A percentile compares a stretch with the other conserved stretches of the same genome.
These are phyloP conservation scores for Protosalanx chinensis DNA, from an alignment of 2,797 vertebrate species.

Conservation along the genomic window DNA sequence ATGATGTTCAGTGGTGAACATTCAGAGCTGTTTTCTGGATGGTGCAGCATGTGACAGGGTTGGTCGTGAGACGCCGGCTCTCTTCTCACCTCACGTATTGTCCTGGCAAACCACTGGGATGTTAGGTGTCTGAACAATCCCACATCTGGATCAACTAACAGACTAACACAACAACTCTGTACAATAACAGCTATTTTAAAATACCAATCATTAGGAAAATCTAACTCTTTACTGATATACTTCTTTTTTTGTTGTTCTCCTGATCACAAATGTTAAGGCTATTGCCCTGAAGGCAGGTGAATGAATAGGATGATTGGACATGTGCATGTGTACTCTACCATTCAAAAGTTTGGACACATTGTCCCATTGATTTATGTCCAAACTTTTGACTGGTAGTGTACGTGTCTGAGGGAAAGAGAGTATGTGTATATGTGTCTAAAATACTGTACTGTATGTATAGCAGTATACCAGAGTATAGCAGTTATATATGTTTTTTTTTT, in stretches of 20 bases:
- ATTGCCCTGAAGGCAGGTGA: neutral
- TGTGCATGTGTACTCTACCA: neutral
- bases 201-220: constrained; percentile 6
- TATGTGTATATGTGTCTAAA: constrained; percentile 23
- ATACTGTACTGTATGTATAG: constrained; percentile 13
- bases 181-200: no score
- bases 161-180: constrained; percentile 13
- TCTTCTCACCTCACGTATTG: neutral
- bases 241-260: no score
- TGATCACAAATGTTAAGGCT: neutral
- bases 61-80: neutral
- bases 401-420: constrained; percentile 11
- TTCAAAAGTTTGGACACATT: no score
- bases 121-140: neutral
- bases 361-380: no score
- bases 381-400: neutral
- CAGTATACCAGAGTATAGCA: constrained; percentile 22
- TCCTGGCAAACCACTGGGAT: neutral
- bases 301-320: neutral
- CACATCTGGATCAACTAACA: neutral
- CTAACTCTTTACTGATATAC: constrained; percentile 7
- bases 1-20: no score
- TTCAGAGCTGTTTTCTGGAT: no score
- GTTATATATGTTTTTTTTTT: constrained; percentile 4
- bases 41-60: neutral